Evolutionary conservation across 2,113 vertebrate genomes (phyloP), one percentile per base, ranked within the genome.

Genomic region (Urocynchramus pylzowi): DNA sequence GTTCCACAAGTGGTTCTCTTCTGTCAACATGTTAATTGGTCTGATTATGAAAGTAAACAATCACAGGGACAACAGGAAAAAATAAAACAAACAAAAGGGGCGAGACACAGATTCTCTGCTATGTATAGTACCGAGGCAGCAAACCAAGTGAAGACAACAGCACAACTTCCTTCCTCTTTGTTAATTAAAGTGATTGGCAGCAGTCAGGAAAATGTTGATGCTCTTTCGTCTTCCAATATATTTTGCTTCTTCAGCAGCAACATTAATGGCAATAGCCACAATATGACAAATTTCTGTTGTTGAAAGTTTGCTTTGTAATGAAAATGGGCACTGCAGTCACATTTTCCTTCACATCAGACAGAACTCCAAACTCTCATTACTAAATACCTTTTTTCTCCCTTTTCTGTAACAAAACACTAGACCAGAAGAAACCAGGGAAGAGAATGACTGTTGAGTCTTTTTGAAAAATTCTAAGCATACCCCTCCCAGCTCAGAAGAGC

Each of bases 1-100:
- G 41, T 24, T n/a, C 26, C 30, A 44, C 79, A 86, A 93, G 33
- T 67, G 33, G 22, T 45, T 86, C 64, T 53, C 68, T 92, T 96
- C 73, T 84, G 49, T 87, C 59, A 33, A 76, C 74, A 70, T 52
- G 59, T 67, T 93, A 95, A 90, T 91, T 96, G 93, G 91, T 67
- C 93, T 95, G 93, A 94, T 95, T 93, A 96, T 85, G 35, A 84
- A 81, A 76, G 61, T 82, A 93, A 93, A 85, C 78, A 89, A 71
- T 59, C 60, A 73, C 14, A 74, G 42, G 33, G 69, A 76, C 49
- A 87, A 50, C 49, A 81, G 47, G 6, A 82, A 70, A 53, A 50
- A 54, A n/a, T 15, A 42, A 71, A 82, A 21, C 35, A 85, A 95
- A 85, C 35, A 78, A 56, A 76, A 44, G 4, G 27, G 49, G 22